Conservation (phyloP, 2,113 vertebrate genomes). For the Aplodontia rufa region DNA sequence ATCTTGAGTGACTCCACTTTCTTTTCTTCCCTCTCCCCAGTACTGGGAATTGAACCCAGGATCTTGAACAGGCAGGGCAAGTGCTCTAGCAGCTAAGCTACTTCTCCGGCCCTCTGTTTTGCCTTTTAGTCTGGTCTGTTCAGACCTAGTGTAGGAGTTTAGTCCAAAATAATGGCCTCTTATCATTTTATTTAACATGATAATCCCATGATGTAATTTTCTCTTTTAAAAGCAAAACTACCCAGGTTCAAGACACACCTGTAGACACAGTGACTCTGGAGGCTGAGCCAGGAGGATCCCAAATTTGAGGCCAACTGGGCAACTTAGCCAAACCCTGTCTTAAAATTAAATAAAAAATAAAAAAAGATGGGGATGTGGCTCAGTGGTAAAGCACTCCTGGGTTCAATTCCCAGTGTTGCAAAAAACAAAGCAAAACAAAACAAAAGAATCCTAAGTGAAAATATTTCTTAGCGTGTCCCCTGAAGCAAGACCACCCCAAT, state of each 20-base stretch:
- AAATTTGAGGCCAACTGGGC: not conserved
- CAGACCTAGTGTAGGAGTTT: no score
- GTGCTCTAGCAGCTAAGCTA: no score
- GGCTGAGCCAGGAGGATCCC: not conserved
- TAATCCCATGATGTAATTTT: not conserved
- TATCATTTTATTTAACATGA: not conserved
- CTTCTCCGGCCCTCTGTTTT: no score
- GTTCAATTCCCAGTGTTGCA: no score
- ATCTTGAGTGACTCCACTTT: no score
- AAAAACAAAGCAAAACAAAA: not conserved
- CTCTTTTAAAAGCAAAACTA: not conserved
- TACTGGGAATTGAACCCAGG: no score
- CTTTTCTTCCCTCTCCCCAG: no score
- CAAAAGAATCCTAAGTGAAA: not conserved
- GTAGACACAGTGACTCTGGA: not conserved
- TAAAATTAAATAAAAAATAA: not conserved
- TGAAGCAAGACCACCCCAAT: no score
- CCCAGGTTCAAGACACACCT: not conserved
- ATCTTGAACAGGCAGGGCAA: no score
- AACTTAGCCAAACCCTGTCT: not conserved
- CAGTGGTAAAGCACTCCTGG: not conserved
- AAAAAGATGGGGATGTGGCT: not conserved
- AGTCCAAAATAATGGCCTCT: not conserved
- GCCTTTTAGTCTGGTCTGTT: not conserved
- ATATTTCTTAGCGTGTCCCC: no score